Evolutionary conservation across 2,113 vertebrate species (phyloP).

Genomic region (Gobius niger): DNA sequence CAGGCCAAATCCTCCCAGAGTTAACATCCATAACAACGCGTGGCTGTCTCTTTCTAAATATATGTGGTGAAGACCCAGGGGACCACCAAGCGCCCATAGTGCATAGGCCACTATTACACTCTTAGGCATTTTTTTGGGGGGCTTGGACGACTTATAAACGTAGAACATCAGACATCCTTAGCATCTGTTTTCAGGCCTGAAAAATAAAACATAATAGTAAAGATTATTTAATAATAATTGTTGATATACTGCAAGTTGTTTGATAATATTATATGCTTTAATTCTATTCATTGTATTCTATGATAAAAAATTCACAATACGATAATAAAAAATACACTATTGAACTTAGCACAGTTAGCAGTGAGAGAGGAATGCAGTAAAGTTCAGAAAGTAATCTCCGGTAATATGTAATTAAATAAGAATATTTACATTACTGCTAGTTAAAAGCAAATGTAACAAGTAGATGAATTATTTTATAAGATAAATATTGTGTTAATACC

Average conservation of each 20-base stretch:
- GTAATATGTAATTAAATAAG: no score
- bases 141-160: slow-evolving; percentile 21
- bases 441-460: no score
- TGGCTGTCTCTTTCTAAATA: slow-evolving; percentile 89
- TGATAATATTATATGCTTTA: no score
- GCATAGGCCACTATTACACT: slow-evolving; percentile 79
- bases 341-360: not conserved
- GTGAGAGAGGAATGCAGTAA: not conserved
- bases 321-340: not conserved
- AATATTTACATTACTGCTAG: no score
- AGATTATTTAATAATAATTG: no score
- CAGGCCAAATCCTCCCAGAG: slow-evolving; percentile 84
- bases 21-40: slow-evolving; percentile 88
- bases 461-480: no score
- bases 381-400: no score
- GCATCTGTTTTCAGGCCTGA: slow-evolving; percentile 5
- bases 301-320: not conserved
- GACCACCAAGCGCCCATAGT: slow-evolving; percentile 87
- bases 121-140: slow-evolving; percentile 79
- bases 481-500: no score
- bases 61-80: slow-evolving; percentile 87
- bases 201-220: no score
- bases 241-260: no score
- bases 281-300: no score
- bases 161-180: slow-evolving; percentile 28